phyloP scores from a whole-genome alignment of 2,113 vertebrate genomes.

The Narcine bancroftii region DNA sequence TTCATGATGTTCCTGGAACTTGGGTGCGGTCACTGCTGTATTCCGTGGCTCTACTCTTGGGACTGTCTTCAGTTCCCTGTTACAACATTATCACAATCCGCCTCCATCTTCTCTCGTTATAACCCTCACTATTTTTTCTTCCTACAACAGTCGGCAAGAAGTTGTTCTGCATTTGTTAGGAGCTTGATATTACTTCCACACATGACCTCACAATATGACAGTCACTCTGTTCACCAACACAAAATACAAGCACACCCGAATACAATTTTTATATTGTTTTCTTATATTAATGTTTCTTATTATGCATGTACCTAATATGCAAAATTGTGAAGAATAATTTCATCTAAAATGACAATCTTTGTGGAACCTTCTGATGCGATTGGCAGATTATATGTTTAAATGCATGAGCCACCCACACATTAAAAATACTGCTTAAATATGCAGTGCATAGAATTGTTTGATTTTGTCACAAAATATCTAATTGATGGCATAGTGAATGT shows the following conservation, averaged over 20 bases:
- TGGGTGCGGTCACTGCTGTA: too few relatives aligned
- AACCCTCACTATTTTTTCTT: too few relatives aligned
- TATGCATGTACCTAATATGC: background rate
- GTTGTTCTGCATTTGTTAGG: background rate
- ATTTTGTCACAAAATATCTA: background rate
- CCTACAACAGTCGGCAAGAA: too few relatives aligned
- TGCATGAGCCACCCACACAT: background rate
- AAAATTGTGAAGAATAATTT: background rate
- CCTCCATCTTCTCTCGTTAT: too few relatives aligned
- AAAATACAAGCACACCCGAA: background rate
- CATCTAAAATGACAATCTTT: background rate
- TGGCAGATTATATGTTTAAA: background rate
- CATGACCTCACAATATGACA: background rate
- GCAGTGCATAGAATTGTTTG: background rate
- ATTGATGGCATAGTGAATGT: background rate
- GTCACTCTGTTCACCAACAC: background rate
- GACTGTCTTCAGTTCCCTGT: too few relatives aligned
- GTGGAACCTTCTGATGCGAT: background rate
- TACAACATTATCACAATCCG: too few relatives aligned
- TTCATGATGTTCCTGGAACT: too few relatives aligned
- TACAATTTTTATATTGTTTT: background rate
- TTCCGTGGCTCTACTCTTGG: too few relatives aligned
- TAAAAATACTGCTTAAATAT: slow-evolving; percentile 4
- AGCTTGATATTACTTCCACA: background rate
- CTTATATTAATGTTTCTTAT: background rate